Base-by-base conservation (phyloP, 2,888 invertebrate genomes). In the Lycocerus yunnanus region DNA sequence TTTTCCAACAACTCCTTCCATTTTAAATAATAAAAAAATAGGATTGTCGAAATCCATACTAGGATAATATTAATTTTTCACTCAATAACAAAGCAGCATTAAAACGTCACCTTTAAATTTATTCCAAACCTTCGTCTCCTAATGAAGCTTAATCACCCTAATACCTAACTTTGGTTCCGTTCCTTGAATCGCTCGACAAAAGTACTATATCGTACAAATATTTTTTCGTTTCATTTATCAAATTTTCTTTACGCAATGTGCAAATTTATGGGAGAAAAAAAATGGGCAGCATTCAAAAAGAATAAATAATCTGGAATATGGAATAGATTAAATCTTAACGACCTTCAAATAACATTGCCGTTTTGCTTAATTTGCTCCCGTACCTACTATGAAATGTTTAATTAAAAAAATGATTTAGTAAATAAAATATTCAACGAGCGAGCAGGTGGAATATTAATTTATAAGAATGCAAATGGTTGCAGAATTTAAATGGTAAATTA, bases 401-500 rank as follows among this genome's bases (percentile, higher is more conserved):
- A 43, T 43, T 43, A 43, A 43, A 43, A n/a, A 43, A 43, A 43
- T 43, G 43, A 43, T 43, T 43, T 43, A 43, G 43, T 43, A n/a
- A 43, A 43, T 43, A 43, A 43, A 43, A 43, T 43, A 43, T 43
- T 43, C 43, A 20, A 8, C 18, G 13, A n/a, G 61, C 18, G 13
- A n/a, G 61, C 61, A 18, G 66, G 65, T 65, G 66, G 20, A 58
- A 59, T 63, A 63, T 63, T 58, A 72, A 66, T 66, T 24, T 18
- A n/a, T 16, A 61, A 68, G n/a, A n/a, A 69, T 69, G 65, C 58
- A 68, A 68, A 72, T 24, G 58, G 58, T 68, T 24, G 66, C 14
- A 27, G 21, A 66, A 43, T 15, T 27, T 71, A 65, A 75, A 75
- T 43, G 13, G 66, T 66, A 72, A 66, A 69, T 69, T 60, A 60